Conservation (phyloP, 1,140 invertebrate genomes). For the Caerostris darwini region DNA sequence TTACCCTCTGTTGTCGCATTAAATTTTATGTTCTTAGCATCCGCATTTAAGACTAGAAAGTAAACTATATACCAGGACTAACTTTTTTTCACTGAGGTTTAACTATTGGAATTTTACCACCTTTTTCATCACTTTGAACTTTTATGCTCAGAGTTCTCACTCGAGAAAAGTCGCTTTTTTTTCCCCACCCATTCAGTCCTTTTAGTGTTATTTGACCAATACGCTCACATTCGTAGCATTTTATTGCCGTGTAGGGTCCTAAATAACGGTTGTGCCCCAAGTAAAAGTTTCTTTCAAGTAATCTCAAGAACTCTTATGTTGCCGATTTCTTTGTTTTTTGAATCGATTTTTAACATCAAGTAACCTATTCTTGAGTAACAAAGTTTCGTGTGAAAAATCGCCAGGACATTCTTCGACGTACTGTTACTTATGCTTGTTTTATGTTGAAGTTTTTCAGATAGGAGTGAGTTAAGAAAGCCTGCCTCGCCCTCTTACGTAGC, state of each 20-base stretch:
- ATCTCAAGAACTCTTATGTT: conserved; percentile 53
- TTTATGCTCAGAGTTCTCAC: conserved; percentile 65
- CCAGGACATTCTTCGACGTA: background rate
- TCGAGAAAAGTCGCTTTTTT: conserved; percentile 18
- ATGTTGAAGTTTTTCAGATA: conserved; percentile 2
- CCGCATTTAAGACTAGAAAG: background rate
- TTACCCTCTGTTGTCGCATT: conserved; percentile 39
- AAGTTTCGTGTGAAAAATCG: conserved; percentile 17
- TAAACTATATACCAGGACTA: background rate
- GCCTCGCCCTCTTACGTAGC: background rate
- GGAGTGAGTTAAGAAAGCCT: background rate
- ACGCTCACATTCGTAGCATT: conserved; percentile 53
- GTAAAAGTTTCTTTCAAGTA: conserved; percentile 50
- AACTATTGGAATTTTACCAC: conserved; percentile 56
- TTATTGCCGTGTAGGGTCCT: conserved; percentile 65
- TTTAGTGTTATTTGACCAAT: conserved; percentile 70
- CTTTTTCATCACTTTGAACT: conserved; percentile 64
- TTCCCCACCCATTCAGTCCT: conserved; percentile 28
- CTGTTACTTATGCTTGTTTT: conserved; percentile 8
- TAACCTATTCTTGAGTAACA: conserved; percentile 20
- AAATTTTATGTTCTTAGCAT: conserved; percentile 57
- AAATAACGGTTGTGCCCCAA: conserved; percentile 44
- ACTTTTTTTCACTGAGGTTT: conserved; percentile 10
- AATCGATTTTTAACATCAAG: conserved; percentile 53
- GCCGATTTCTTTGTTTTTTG: conserved; percentile 46